Base-by-base conservation (phyloP, 2,888 invertebrate species). In the Dasysyrphus albostriatus region DNA sequence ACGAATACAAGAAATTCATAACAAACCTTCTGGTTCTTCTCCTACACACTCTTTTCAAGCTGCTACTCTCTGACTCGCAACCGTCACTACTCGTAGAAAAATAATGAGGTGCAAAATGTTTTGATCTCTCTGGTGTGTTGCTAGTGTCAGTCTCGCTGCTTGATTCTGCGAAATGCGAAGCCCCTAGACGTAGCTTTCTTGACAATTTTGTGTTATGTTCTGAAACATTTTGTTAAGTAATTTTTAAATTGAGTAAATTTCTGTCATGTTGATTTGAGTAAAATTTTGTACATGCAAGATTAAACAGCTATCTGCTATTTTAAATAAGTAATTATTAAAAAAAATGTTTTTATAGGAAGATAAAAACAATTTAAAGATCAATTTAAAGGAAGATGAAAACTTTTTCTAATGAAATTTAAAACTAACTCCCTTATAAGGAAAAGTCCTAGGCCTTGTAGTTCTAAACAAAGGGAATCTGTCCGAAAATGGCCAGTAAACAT, bases 21-120 rank as follows among this genome's bases (percentile, higher is more conserved):
- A 19, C 19, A 42, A 67, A 87, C 87, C 79, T 75, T 39, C 75
- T 63, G 6, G 56, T 88, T 8, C 90, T 88, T 8, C 88, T 49
- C 39, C 89, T 90, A 0, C 88, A 61, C 8, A 72, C 49, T 5
- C 89, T 90, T 54, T 90, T 89, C 5, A 89, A 88, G 51, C 88
- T 88, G 8, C 90, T 90, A 63, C 90, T 89, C 72, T 92, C 93
- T 0, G 93, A 93, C 72, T 93, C 93, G 73, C 92, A 92, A 12
- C 92, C 93, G 89, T 93, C 93, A 88, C 93, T 93, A 79, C 93
- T 93, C n/a, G 91, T 90, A 3, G 90, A 90, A 63, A 89, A 90
- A 4, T 89, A 88, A 69, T 89, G 49, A 75, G 88, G 32, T 72
- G 78, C 37, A 78, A 54, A 78, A 63, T 75, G 84, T 73, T 65